Evolutionary conservation across 1,140 invertebrate genomes (phyloP).

Genomic region (Thaumetopoea pityocampa): DNA sequence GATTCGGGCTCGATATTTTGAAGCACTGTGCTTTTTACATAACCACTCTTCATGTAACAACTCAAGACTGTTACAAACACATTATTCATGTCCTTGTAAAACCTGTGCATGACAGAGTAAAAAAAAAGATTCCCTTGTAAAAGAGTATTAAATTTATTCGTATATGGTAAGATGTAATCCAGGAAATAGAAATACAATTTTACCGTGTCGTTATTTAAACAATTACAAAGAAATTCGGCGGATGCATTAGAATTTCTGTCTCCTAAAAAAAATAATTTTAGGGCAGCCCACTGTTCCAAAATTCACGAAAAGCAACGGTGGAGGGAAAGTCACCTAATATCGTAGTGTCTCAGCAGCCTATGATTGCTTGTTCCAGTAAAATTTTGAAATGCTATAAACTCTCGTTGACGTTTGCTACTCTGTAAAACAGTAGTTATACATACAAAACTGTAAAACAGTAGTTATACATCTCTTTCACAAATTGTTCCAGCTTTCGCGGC

Average conservation of each 20-base stretch:
- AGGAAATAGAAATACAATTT: constrained; percentile 7
- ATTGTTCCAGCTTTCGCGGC: too few relatives aligned
- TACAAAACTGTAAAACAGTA: constrained; percentile 1
- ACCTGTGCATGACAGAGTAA: too few relatives aligned
- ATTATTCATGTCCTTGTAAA: too few relatives aligned
- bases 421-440: too few relatives aligned
- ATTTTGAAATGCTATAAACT: neutral
- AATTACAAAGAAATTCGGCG: constrained; percentile 7
- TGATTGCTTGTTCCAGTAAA: neutral
- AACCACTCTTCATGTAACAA: constrained; percentile 11
- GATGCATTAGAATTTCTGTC: constrained; percentile 1
- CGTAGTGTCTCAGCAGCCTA: neutral
- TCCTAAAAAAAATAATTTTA: constrained; percentile 3
- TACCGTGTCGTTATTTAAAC: neutral
- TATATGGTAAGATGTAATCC: constrained; percentile 1
- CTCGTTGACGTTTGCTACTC: too few relatives aligned
- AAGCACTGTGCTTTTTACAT: constrained; percentile 8
- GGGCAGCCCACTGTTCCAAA: constrained; percentile 1
- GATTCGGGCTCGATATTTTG: constrained; percentile 6
- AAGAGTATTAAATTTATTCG: constrained; percentile 3
- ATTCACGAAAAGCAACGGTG: neutral
- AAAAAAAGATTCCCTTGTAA: constrained; percentile 2
- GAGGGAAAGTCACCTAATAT: neutral
- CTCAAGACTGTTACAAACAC: too few relatives aligned
- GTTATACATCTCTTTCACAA: too few relatives aligned